Percentiles rank a stretch among this genome's conserved stretches.
These are phyloP conservation scores for Epistrophe eligans DNA, from an alignment of 2,888 invertebrate genomes.

Conservation along the genomic window DNA sequence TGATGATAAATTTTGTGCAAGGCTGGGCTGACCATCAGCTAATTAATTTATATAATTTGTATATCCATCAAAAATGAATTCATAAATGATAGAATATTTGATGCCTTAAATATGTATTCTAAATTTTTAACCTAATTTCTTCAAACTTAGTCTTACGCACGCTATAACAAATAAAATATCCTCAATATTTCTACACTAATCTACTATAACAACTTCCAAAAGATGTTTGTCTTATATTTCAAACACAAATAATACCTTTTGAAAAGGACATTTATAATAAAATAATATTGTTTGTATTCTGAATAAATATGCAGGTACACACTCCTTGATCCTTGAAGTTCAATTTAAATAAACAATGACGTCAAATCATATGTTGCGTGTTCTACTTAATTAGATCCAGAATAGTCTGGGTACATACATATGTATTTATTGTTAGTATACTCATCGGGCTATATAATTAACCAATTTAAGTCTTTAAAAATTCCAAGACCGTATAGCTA, in stretches of 20 bases:
- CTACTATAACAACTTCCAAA: neutral
- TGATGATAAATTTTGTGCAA: too few species aligned
- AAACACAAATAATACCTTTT: neutral
- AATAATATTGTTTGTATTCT: neutral
- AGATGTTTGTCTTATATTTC: constrained; percentile 4
- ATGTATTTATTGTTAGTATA: neutral
- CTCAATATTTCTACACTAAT: neutral
- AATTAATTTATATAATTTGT: too few species aligned
- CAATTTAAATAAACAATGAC: constrained; percentile 29
- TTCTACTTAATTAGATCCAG: constrained; percentile 5
- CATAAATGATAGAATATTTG: too few species aligned
- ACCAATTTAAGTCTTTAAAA: constrained; percentile 29
- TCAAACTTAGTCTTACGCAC: neutral
- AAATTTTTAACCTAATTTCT: too few species aligned
- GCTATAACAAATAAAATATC: neutral
- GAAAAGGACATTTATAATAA: neutral
- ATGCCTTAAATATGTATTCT: too few species aligned
- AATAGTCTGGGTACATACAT: neutral
- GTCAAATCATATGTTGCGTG: constrained; percentile 40
- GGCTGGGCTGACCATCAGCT: too few species aligned
- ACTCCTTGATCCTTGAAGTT: constrained; percentile 3
- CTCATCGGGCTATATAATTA: neutral
- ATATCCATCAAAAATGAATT: too few species aligned
- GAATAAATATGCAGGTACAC: neutral
- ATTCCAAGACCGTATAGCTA: constrained; percentile 13